Evolutionary conservation across 2,797 vertebrate species (phyloP).

Genomic region (Lacerta bilineata): DNA sequence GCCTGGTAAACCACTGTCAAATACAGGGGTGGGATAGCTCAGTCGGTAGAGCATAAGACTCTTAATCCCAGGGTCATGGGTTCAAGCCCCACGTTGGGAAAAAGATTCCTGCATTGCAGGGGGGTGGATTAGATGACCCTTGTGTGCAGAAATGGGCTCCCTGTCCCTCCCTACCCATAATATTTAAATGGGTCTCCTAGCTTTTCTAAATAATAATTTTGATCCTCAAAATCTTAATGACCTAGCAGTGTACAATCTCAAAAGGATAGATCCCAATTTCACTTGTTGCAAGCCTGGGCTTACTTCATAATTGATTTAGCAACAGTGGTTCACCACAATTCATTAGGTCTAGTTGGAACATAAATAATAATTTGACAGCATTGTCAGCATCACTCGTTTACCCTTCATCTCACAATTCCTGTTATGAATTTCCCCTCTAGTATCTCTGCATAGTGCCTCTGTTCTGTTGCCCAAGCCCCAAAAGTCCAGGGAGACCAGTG

Average conservation of each 20-base stretch:
- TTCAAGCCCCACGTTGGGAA: too few relatives aligned
- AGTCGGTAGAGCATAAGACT: rapidly evolving
- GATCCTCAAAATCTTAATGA: not conserved
- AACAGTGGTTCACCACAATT: not conserved
- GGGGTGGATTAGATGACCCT: too few relatives aligned
- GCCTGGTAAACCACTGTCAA: not conserved
- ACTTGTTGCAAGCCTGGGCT: not conserved
- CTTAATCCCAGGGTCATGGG: too few relatives aligned
- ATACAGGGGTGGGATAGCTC: too few relatives aligned
- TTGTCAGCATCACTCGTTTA: not conserved
- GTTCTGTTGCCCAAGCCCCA: too few relatives aligned
- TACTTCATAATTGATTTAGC: not conserved
- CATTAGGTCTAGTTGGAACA: not conserved
- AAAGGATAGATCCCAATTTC: not conserved
- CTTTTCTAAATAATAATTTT: not conserved
- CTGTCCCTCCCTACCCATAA: too few relatives aligned
- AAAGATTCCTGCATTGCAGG: too few relatives aligned
- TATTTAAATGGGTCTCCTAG: too few relatives aligned
- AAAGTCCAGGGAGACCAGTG: too few relatives aligned
- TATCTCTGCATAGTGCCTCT: not conserved
- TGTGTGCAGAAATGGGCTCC: too few relatives aligned
- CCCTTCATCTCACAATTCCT: not conserved
- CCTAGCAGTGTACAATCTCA: not conserved
- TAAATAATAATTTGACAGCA: too few relatives aligned
- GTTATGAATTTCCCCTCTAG: not conserved